phyloP scores from a whole-genome alignment of 2,888 invertebrate species.

The Phorcus lineatus region DNA sequence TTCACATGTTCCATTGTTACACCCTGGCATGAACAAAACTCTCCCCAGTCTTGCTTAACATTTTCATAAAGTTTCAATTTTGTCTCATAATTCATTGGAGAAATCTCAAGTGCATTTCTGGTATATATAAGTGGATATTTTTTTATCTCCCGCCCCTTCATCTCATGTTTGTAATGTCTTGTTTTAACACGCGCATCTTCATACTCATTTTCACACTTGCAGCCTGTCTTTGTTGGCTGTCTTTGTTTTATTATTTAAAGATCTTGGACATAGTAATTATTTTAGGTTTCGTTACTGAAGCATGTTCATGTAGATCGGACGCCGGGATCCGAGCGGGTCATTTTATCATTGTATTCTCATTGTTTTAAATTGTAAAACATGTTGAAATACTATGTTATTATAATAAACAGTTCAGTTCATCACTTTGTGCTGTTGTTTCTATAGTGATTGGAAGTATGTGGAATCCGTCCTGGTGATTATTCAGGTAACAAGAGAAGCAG shows the following conservation, averaged over 20 bases:
- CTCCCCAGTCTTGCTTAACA: neutral
- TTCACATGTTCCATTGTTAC: slow-evolving; percentile 3
- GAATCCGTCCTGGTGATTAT: no score
- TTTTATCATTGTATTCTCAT: slow-evolving; percentile 23
- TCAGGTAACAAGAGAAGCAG: no score
- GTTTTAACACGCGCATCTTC: neutral
- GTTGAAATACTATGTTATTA: slow-evolving; percentile 19
- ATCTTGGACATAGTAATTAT: neutral
- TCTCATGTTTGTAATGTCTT: slow-evolving; percentile 5
- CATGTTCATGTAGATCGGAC: slow-evolving; percentile 14
- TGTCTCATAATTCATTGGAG: neutral
- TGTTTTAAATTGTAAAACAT: slow-evolving; percentile 21
- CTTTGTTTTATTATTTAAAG: slow-evolving; percentile 20
- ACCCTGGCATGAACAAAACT: neutral
- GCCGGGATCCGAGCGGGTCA: slow-evolving; percentile 15
- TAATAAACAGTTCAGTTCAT: slow-evolving; percentile 20
- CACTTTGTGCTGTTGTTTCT: no score
- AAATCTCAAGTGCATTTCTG: slow-evolving; percentile 11
- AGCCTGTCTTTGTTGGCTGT: neutral
- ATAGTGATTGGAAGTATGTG: no score
- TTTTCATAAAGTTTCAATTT: no score
- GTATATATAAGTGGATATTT: slow-evolving; percentile 1
- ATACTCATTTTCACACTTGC: slow-evolving; percentile 5
- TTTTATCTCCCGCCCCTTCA: slow-evolving; percentile 16
- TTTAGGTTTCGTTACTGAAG: slow-evolving; percentile 10